phyloP scores from a whole-genome alignment of 2,797 vertebrate species.

The Spinus olivaceus region DNA sequence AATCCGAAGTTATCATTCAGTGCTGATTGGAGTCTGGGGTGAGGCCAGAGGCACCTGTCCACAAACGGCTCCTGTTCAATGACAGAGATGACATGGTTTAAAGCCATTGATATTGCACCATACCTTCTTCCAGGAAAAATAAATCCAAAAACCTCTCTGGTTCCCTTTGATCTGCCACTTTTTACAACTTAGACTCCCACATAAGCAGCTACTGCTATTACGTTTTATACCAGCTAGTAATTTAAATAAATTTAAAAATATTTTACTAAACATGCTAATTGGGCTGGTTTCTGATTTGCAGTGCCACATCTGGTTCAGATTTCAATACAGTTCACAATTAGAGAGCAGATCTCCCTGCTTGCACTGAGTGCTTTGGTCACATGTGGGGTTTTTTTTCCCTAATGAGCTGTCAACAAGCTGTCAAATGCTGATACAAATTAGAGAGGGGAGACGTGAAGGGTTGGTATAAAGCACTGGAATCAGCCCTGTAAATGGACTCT shows the following conservation, averaged over 20 bases:
- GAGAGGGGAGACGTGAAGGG: neutral
- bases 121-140: neutral
- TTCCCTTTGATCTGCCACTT: neutral
- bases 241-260: neutral
- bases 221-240: neutral
- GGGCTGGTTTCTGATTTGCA: neutral
- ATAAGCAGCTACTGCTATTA: neutral
- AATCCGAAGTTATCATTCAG: neutral
- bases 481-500: neutral
- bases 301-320: neutral
- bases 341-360: neutral
- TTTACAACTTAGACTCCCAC: neutral
- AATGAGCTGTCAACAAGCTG: constrained; percentile 56
- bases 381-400: neutral
- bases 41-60: neutral
- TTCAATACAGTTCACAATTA: neutral
- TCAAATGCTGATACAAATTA: constrained; percentile 24
- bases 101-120: neutral
- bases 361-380: neutral
- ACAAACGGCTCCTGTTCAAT: neutral
- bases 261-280: constrained; percentile 13
- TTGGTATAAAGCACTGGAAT: neutral
- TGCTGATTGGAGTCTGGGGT: neutral
- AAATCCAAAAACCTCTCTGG: neutral
- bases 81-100: neutral